phyloP scores from a whole-genome alignment of 2,797 vertebrate genomes.

The Avahi laniger region DNA sequence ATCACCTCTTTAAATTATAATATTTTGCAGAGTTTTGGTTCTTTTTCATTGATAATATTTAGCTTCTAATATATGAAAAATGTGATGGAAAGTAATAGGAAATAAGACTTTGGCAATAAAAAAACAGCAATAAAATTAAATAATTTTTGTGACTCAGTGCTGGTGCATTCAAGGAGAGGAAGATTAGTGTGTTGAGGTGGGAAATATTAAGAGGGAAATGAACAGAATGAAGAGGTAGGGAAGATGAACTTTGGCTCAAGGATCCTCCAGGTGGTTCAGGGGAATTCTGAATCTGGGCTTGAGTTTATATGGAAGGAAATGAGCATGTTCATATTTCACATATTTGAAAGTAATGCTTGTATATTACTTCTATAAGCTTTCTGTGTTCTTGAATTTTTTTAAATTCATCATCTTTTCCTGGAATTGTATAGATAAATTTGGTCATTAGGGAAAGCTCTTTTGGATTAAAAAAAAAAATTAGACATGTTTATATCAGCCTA shows the following conservation, averaged over 20 bases:
- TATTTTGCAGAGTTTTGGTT: neutral
- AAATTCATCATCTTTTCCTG: conserved; percentile 49
- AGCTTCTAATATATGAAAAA: conserved; percentile 40
- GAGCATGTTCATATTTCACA: neutral
- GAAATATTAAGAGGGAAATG: neutral
- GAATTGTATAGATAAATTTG: conserved; percentile 20
- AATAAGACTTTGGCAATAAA: neutral
- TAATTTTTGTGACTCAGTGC: neutral
- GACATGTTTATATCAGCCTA: neutral
- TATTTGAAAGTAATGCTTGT: neutral
- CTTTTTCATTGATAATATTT: neutral
- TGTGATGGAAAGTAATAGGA: neutral
- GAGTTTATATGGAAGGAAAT: neutral
- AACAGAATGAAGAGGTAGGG: neutral
- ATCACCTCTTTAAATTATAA: neutral
- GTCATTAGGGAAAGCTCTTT: conserved; percentile 37
- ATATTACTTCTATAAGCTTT: conserved; percentile 27
- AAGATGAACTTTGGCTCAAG: neutral
- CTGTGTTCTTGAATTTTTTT: conserved; percentile 36
- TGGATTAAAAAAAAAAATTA: neutral
- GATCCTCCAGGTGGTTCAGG: neutral
- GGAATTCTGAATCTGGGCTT: conserved; percentile 5
- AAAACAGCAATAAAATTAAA: neutral
- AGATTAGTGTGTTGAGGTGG: neutral
- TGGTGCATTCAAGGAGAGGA: neutral